A percentile compares a stretch with the other conserved stretches of the same genome.
phyloP scores from a whole-genome alignment of 2,113 vertebrate genomes.

The Ia io region DNA sequence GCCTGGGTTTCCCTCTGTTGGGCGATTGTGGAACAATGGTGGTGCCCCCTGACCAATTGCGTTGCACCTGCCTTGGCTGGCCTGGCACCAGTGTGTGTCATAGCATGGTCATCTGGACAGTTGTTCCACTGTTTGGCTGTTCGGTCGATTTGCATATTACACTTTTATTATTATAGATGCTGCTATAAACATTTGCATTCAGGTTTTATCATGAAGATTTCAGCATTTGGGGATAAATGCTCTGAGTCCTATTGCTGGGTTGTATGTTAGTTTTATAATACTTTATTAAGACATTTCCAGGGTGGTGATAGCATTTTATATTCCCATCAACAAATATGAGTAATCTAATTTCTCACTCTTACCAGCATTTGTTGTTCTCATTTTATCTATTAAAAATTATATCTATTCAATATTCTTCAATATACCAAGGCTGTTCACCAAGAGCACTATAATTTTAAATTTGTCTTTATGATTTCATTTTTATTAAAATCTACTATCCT shows the following conservation, averaged over 20 bases:
- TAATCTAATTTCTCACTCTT: background rate
- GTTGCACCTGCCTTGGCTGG: too few relatives aligned
- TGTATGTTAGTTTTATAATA: background rate
- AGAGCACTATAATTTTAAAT: background rate
- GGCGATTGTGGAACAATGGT: too few relatives aligned
- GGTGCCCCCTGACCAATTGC: too few relatives aligned
- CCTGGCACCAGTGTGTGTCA: too few relatives aligned
- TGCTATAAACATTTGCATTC: background rate
- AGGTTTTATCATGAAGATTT: background rate
- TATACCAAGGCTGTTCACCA: background rate
- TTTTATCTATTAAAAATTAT: background rate
- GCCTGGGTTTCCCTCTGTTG: too few relatives aligned
- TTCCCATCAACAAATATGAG: background rate
- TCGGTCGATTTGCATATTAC: too few relatives aligned
- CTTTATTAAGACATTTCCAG: background rate
- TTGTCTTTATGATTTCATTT: background rate
- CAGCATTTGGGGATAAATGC: background rate
- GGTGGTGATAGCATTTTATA: background rate
- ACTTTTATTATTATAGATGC: background rate
- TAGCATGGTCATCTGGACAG: too few relatives aligned
- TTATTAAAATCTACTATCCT: background rate
- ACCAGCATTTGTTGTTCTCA: background rate
- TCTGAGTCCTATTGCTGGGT: background rate
- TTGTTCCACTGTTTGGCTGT: too few relatives aligned
- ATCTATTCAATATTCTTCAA: background rate